Conservation (phyloP, 2,888 invertebrate species). For the Andricus quercusramuli region DNA sequence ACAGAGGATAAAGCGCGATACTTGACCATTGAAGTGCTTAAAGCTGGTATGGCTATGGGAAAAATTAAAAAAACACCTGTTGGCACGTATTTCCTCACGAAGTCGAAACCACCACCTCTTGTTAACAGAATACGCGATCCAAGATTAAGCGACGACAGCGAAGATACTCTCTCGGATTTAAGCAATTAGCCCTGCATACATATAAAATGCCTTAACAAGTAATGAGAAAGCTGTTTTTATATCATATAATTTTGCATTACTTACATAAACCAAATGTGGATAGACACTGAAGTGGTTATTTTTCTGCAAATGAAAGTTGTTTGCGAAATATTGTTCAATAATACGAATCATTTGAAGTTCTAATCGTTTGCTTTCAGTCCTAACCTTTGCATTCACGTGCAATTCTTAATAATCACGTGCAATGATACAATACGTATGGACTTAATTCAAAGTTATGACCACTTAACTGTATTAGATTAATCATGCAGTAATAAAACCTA, state of each 20-base stretch:
- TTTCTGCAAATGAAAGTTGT: too few relatives aligned
- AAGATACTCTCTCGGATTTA: constrained; percentile 50
- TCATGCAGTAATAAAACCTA: too few relatives aligned
- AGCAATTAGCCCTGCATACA: constrained; percentile 20
- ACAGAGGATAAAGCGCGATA: constrained; percentile 64
- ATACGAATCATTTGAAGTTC: not conserved
- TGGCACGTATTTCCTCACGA: constrained; percentile 64
- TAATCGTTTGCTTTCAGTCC: too few relatives aligned
- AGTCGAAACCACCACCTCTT: constrained; percentile 53
- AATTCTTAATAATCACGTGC: too few relatives aligned
- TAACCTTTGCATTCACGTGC: too few relatives aligned
- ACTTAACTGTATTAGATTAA: too few relatives aligned
- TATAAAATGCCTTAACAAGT: not conserved
- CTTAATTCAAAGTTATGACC: too few relatives aligned
- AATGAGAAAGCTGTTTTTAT: not conserved
- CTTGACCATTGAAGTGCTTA: constrained; percentile 67
- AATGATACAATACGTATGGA: too few relatives aligned
- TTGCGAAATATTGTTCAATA: too few relatives aligned
- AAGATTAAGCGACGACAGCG: constrained; percentile 65
- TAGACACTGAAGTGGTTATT: too few relatives aligned
- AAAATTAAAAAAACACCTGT: constrained; percentile 65
- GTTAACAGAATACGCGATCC: constrained; percentile 62
- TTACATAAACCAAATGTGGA: too few relatives aligned
- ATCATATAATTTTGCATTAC: not conserved
- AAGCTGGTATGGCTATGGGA: constrained; percentile 65